Evolutionary conservation across 2,888 invertebrate genomes (phyloP).

Genomic region (Coelinius sp.): DNA sequence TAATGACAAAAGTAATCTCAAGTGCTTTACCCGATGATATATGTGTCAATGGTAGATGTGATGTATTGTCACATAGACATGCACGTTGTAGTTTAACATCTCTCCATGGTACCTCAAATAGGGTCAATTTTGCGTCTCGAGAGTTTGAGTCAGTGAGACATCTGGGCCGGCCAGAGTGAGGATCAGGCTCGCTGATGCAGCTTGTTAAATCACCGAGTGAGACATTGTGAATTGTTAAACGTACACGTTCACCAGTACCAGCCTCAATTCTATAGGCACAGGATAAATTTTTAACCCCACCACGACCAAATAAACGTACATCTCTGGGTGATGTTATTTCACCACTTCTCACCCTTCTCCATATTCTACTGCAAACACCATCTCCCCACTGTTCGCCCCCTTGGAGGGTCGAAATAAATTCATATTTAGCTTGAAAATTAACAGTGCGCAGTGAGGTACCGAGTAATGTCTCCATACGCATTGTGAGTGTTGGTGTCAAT

Average conservation of each 20-base stretch:
- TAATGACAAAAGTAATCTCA: conserved; percentile 84
- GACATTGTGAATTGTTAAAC: conserved; percentile 79
- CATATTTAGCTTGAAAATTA: conserved; percentile 77
- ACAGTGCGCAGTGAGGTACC: conserved; percentile 85
- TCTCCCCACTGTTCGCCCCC: conserved; percentile 78
- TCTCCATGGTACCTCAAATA: conserved; percentile 82
- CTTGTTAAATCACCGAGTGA: conserved; percentile 79
- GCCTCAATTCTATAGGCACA: conserved; percentile 85
- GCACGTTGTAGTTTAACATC: conserved; percentile 80
- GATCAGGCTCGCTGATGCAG: conserved; percentile 81
- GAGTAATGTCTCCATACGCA: conserved; percentile 62
- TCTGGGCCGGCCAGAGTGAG: conserved; percentile 79
- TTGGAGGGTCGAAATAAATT: conserved; percentile 86
- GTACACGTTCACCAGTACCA: conserved; percentile 77
- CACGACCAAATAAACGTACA: conserved; percentile 87
- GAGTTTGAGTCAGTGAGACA: conserved; percentile 70
- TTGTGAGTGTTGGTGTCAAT: conserved; percentile 65
- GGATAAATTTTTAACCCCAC: conserved; percentile 82
- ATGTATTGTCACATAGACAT: conserved; percentile 85
- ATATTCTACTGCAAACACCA: conserved; percentile 76
- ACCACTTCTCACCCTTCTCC: conserved; percentile 77
- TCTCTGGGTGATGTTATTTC: conserved; percentile 80
- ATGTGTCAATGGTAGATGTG: conserved; percentile 76
- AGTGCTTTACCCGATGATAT: conserved; percentile 79
- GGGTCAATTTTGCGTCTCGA: conserved; percentile 71